Base-by-base conservation (phyloP, 2,113 vertebrate genomes). In the Sorex araneus region DNA sequence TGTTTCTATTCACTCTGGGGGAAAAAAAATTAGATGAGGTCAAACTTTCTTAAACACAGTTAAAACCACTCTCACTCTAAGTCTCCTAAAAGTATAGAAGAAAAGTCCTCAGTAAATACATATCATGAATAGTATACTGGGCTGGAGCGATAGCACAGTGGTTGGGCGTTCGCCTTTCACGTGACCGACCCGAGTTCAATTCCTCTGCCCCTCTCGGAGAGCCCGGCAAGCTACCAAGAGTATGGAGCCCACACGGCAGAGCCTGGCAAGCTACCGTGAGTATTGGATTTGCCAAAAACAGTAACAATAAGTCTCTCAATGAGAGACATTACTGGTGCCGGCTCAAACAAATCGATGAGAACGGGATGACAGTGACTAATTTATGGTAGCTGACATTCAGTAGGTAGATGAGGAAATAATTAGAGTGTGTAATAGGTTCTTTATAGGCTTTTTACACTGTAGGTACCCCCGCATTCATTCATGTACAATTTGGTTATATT, bases 91-190 rank as follows among this genome's bases (percentile, higher is more conserved):
- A 75, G 16, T 13, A 50, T 12, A 67, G 23, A 82, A 54, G 60
- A 27, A 87, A 92, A 90, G 70, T 50, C 32, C 86, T 78, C 57
- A 75, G 28, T 74, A n/a, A 76, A 54, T 28, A 73, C 18, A 66
- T 67, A 36, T 16, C 36, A 92, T 7, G 19, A 27, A 6, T 15
- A 64, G 11, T 67, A 13, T 57, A 60, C 60, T n/a, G n/a, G n/a
- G n/a, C n/a, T n/a, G n/a, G n/a, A n/a, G n/a, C n/a, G n/a, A n/a
- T n/a, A n/a, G n/a, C n/a, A n/a, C n/a, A n/a, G n/a, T n/a, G n/a
- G n/a, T n/a, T n/a, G n/a, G n/a, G n/a, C n/a, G n/a, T n/a, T n/a
- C n/a, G n/a, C n/a, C n/a, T n/a, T n/a, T n/a, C n/a, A n/a, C n/a
- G n/a, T n/a, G n/a, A n/a, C n/a, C n/a, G n/a, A n/a, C n/a, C n/a